Percentiles rank a stretch among this genome's conserved stretches.
phyloP scores from a whole-genome alignment of 1,140 invertebrate species.

The Trichonephila inaurata region DNA sequence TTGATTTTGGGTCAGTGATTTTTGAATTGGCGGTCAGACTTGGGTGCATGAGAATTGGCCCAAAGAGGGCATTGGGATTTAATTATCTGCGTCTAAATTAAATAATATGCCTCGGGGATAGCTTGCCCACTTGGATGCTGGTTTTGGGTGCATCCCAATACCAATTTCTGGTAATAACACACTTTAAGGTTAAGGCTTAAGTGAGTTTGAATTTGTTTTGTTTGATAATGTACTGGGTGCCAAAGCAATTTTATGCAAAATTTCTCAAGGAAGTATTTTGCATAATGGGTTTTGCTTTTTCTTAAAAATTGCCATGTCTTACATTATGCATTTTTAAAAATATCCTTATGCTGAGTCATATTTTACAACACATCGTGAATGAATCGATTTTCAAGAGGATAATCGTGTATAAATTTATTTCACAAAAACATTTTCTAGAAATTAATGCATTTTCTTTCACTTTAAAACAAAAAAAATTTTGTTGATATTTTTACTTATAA shows the following conservation, averaged over 20 bases:
- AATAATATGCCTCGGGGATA: background rate
- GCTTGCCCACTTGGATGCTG: background rate
- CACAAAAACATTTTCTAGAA: too few species aligned
- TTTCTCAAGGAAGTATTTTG: background rate
- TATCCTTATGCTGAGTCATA: too few species aligned
- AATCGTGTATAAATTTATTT: too few species aligned
- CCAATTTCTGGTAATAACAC: background rate
- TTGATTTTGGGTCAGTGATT: conserved; percentile 62
- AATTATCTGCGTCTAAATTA: conserved; percentile 13
- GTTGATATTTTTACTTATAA: too few species aligned
- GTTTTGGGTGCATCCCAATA: background rate
- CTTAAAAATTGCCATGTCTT: too few species aligned
- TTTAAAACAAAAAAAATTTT: too few species aligned
- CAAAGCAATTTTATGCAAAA: background rate
- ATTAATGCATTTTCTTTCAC: too few species aligned
- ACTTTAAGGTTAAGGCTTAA: background rate
- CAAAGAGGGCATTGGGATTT: background rate
- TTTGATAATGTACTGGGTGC: background rate
- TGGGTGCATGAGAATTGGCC: conserved; percentile 45
- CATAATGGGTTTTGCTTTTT: too few species aligned
- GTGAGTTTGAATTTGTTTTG: background rate
- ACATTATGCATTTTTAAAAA: too few species aligned
- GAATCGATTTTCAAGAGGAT: too few species aligned
- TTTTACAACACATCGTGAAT: too few species aligned
- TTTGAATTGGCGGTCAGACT: background rate